phyloP scores from a whole-genome alignment of 2,888 invertebrate species.

The Eretmocerus hayati region DNA sequence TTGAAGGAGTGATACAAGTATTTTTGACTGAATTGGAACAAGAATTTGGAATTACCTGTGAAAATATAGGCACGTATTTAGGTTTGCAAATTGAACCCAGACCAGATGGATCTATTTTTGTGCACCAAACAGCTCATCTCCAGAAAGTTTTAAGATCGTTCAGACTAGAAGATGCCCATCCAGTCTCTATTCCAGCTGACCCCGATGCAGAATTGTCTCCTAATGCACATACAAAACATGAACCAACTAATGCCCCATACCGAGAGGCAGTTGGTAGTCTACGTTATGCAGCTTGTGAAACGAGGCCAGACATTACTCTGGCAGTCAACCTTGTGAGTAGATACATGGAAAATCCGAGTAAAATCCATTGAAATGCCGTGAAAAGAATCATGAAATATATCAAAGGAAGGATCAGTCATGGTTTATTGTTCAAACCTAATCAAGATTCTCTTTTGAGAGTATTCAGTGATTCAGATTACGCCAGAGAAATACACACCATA shows the following conservation, averaged over 20 bases:
- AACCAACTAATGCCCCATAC: slow-evolving; percentile 1
- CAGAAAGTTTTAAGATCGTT: background rate
- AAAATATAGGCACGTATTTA: background rate
- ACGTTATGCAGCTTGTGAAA: slow-evolving; percentile 21
- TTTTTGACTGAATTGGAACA: background rate
- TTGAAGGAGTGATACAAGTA: background rate
- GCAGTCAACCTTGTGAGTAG: slow-evolving; percentile 11
- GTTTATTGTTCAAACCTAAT: slow-evolving; percentile 3
- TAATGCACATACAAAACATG: background rate
- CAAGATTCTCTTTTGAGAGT: slow-evolving; percentile 13
- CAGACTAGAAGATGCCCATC: background rate
- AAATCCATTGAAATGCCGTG: background rate
- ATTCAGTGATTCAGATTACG: slow-evolving; percentile 39
- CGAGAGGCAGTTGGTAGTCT: slow-evolving; percentile 26
- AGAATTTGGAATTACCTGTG: background rate
- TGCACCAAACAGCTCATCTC: background rate
- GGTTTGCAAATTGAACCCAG: background rate
- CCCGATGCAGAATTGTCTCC: background rate
- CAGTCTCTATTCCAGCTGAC: background rate
- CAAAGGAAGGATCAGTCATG: background rate
- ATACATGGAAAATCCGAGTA: background rate
- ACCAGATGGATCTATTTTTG: background rate
- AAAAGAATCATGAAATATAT: background rate
- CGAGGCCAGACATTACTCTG: slow-evolving; percentile 18
- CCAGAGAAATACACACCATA: slow-evolving; percentile 28